A percentile compares a stretch with the other conserved stretches of the same genome.
phyloP scores from a whole-genome alignment of 2,113 vertebrate species.

The Cottus gobio region DNA sequence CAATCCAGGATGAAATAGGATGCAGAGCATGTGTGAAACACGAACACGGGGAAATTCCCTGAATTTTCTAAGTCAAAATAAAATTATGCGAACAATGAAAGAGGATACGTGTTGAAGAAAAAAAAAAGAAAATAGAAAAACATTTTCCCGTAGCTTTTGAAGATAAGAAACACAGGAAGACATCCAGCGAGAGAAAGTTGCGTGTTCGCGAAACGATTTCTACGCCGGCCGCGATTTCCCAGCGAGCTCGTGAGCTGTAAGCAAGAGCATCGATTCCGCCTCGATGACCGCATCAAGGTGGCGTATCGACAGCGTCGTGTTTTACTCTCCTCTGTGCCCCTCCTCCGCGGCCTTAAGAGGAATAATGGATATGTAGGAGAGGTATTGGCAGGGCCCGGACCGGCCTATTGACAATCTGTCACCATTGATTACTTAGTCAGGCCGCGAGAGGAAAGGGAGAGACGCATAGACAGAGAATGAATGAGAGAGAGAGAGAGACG shows the following conservation, averaged over 20 bases:
- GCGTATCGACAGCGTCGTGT: conserved; percentile 64
- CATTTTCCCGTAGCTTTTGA: not conserved
- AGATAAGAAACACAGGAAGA: conserved; percentile 42
- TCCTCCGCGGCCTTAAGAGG: conserved; percentile 58
- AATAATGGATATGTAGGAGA: conserved; percentile 79
- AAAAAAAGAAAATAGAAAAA: not conserved
- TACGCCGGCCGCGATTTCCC: conserved; percentile 53
- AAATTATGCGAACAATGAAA: conserved; percentile 61
- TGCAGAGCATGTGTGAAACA: conserved; percentile 70
- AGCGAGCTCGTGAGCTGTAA: conserved; percentile 64
- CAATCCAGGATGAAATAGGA: conserved; percentile 59
- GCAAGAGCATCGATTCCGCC: conserved; percentile 69
- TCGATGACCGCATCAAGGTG: conserved; percentile 68
- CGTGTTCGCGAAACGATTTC: conserved; percentile 56
- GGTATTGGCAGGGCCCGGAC: conserved; percentile 78
- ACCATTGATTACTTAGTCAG: conserved; percentile 81
- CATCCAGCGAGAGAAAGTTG: not conserved
- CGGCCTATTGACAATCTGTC: conserved; percentile 80
- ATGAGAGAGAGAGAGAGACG: conserved; percentile 17
- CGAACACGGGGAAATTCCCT: conserved; percentile 19
- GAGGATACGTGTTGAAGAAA: conserved; percentile 35
- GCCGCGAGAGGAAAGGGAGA: conserved; percentile 36
- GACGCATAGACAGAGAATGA: conserved; percentile 16
- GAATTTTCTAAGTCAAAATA: conserved; percentile 45
- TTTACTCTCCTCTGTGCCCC: conserved; percentile 62